phyloP scores from a whole-genome alignment of 2,113 vertebrate species.

The Chaetops frenatus region DNA sequence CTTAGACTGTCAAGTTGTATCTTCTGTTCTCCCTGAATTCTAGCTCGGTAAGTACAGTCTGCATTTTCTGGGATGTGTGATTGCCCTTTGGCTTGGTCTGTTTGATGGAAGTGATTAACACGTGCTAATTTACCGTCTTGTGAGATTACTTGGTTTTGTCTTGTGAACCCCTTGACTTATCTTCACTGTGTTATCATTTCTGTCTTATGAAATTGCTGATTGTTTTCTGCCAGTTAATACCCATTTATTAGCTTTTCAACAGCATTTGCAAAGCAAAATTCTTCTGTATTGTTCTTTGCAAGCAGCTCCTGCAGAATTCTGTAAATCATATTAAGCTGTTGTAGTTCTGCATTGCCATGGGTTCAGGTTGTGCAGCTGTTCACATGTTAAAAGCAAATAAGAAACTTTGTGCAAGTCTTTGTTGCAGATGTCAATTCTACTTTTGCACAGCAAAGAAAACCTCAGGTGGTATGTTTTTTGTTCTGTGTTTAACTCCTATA shows the following conservation, averaged over 20 bases:
- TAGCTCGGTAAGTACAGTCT: background rate
- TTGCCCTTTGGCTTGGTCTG: background rate
- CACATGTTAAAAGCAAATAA: background rate
- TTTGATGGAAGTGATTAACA: background rate
- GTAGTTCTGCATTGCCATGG: background rate
- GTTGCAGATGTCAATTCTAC: background rate
- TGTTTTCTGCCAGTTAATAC: background rate
- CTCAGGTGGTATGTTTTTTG: fast-evolving
- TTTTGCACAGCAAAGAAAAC: background rate
- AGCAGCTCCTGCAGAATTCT: background rate
- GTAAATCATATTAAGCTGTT: background rate
- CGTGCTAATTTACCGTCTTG: background rate
- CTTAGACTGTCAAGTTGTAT: background rate
- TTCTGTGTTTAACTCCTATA: background rate
- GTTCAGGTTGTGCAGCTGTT: background rate
- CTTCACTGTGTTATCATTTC: background rate
- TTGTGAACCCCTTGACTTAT: fast-evolving
- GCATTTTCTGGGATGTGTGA: background rate
- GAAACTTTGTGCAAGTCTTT: background rate
- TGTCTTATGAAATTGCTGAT: background rate
- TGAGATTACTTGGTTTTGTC: background rate
- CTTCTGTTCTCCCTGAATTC: background rate
- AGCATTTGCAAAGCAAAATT: background rate
- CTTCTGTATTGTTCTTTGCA: background rate
- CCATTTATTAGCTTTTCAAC: background rate